Base-by-base conservation (phyloP, 37 sponge, comb jelly and placozoan genomes). In the Amphimedon queenslandica region DNA sequence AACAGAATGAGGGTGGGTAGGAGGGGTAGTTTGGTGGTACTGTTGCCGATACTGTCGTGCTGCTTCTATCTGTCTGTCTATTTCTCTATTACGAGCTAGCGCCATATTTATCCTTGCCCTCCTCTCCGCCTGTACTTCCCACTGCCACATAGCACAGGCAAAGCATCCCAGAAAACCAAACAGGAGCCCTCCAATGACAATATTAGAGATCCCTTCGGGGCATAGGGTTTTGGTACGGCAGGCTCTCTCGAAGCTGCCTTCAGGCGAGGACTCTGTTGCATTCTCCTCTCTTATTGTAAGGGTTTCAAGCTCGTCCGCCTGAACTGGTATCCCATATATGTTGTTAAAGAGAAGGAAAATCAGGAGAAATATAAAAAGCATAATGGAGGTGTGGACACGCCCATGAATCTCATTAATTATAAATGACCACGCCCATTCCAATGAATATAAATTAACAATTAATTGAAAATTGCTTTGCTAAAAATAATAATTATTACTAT, bases 171-270 rank as follows among this genome's bases (percentile, higher is more conserved):
- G 57, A 55, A 81, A 38, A 6, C 63, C 47, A 1, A 82, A 11
- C 0, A 64, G 76, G 0, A 33, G 70, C 39, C 47, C 70, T 6
- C 63, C 18, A 2, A 24, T 47, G 1, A 47, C 25, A 18, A 82
- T 69, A 70, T 82, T 82, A 34, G 77, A 70, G 28, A 82, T 82
- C 2, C 75, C 83, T 33, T 61, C 64, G 10, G 56, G 36, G 31
- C 71, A 68, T 4, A 82, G 64, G 0, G 33, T 47, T 18, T 47
- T 47, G 53, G 53, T 47, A 13, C 8, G 8, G 53, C 53, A 18
- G 53, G 13, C 8, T 18, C 13, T 13, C 13, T 47, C 53, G 13
- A 47, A 13, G 13, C 13, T 47, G 53, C 13, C 13, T 47, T 13
- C 13, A 47, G 53, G 13, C n/a, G n/a, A n/a, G n/a, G n/a, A n/a